These are phyloP conservation scores for Strix uralensis DNA, from an alignment of 2,113 vertebrate species.

Conservation along the genomic window DNA sequence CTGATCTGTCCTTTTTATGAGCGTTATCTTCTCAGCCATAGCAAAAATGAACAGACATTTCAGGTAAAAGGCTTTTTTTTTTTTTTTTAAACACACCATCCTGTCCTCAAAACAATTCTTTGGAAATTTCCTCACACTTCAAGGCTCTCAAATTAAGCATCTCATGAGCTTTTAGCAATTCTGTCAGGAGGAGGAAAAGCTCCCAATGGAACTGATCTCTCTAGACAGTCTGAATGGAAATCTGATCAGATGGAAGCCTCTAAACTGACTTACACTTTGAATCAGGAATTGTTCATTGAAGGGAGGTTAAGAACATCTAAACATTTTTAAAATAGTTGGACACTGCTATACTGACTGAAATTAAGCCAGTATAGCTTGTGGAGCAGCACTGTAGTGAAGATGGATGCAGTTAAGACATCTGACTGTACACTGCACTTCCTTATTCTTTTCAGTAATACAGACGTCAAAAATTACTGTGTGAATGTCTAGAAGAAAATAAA, in stretches of 20 bases:
- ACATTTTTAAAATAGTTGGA: not conserved
- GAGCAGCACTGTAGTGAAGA: not conserved
- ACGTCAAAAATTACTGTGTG: not conserved
- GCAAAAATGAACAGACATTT: not conserved
- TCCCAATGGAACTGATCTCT: not conserved
- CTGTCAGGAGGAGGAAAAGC: not conserved
- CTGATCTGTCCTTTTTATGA: not conserved
- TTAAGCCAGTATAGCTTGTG: rapidly evolving
- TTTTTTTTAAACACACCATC: not conserved
- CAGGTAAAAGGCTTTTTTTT: not conserved
- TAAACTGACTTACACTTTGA: not conserved
- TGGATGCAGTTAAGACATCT: not conserved
- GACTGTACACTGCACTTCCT: not conserved
- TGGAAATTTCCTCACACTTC: not conserved
- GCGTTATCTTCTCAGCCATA: not conserved
- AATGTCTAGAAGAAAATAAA: not conserved
- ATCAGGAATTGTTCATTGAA: not conserved
- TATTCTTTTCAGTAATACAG: not conserved
- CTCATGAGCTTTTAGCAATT: not conserved
- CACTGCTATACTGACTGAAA: not conserved
- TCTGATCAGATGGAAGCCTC: not conserved
- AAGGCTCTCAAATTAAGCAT: not conserved
- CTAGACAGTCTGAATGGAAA: not conserved
- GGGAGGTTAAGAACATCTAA: not conserved
- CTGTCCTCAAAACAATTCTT: not conserved